phyloP scores from a whole-genome alignment of 2,797 vertebrate genomes.

The Aplochiton taeniatus region DNA sequence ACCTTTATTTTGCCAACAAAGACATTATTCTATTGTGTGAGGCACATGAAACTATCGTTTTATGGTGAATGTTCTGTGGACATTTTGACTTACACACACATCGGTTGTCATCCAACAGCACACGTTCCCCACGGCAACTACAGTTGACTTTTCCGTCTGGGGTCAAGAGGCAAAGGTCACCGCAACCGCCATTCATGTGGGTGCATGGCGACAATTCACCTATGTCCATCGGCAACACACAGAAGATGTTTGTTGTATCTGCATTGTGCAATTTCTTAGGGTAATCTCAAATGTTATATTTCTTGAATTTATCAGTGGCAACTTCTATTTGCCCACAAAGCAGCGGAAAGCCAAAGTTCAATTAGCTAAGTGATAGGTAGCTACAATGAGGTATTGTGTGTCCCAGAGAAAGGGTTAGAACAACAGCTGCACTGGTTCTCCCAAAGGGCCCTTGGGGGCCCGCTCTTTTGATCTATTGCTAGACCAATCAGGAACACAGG shows the following conservation, averaged over 20 bases:
- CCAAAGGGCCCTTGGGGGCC: too few species aligned
- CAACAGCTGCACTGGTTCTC: too few species aligned
- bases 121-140: conserved; percentile 90
- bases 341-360: too few species aligned
- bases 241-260: background rate
- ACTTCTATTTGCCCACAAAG: too few species aligned
- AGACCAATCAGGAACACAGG: too few species aligned
- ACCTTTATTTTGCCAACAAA: background rate
- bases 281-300: too few species aligned
- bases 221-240: conserved; percentile 52
- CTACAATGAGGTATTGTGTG: too few species aligned
- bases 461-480: too few species aligned
- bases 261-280: too few species aligned
- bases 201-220: conserved; percentile 94
- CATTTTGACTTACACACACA: conserved; percentile 93
- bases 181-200: conserved; percentile 91
- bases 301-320: too few species aligned
- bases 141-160: conserved; percentile 91
- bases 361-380: too few species aligned
- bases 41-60: background rate
- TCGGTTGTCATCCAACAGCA: conserved; percentile 94
- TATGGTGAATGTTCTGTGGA: conserved; percentile 9
- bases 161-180: conserved; percentile 94
- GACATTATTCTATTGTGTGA: background rate
- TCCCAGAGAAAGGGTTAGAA: too few species aligned